These are phyloP conservation scores for Notarius quadriscutis DNA, from an alignment of 2,113 vertebrate genomes.

Conservation along the genomic window DNA sequence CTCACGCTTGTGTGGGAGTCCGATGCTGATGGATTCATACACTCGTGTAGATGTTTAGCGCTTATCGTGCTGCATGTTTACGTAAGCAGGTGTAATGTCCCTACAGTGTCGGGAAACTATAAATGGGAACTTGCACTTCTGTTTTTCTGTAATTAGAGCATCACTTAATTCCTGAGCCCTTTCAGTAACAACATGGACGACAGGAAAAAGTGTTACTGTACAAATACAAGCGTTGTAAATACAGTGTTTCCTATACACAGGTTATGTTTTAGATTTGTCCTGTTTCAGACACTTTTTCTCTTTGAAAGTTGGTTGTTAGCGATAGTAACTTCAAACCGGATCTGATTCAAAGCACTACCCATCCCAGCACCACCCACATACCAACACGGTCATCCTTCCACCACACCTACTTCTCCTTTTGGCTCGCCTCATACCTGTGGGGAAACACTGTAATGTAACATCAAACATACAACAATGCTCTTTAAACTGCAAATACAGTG, in stretches of 20 bases:
- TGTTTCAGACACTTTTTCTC: background rate
- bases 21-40: background rate
- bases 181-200: background rate
- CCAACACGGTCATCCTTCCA: background rate
- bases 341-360: background rate
- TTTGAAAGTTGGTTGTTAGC: background rate
- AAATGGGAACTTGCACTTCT: background rate
- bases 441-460: background rate
- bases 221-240: background rate
- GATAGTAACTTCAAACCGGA: background rate
- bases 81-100: background rate
- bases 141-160: background rate
- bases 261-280: background rate
- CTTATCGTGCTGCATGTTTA: background rate
- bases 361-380: background rate
- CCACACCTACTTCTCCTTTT: background rate
- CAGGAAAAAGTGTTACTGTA: background rate
- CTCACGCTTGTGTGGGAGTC: constrained; percentile 9
- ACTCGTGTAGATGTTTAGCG: background rate
- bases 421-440: background rate
- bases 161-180: background rate
- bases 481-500: background rate
- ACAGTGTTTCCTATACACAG: background rate
- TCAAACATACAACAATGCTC: background rate
- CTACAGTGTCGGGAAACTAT: background rate